Evolutionary conservation across 2,888 invertebrate genomes (phyloP).

Genomic region (Aromia moschata): DNA sequence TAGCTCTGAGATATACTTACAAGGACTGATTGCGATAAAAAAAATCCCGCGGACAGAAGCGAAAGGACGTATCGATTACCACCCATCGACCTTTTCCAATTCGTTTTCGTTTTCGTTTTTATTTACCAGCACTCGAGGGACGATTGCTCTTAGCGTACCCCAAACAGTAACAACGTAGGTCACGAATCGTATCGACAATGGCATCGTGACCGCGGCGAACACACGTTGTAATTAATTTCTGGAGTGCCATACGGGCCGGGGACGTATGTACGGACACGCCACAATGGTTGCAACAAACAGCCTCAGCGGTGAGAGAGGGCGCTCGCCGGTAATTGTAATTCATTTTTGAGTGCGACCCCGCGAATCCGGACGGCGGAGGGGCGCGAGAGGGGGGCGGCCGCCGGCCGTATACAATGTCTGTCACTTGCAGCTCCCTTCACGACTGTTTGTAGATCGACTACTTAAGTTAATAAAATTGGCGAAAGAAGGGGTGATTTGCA

Average conservation of each 20-base stretch:
- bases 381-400: constrained; percentile 25
- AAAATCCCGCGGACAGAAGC: too few species aligned
- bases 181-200: constrained; percentile 28
- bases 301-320: constrained; percentile 30
- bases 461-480: constrained; percentile 51
- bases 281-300: constrained; percentile 47
- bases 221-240: constrained; percentile 48
- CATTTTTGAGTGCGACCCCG: constrained; percentile 56
- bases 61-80: neutral
- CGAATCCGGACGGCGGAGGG: constrained; percentile 34
- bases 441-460: constrained; percentile 41
- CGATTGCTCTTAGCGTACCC: constrained; percentile 24
- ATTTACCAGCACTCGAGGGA: constrained; percentile 25
- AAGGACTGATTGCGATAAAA: too few species aligned
- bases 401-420: constrained; percentile 49
- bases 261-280: constrained; percentile 39
- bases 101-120: constrained; percentile 21
- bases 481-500: constrained; percentile 49
- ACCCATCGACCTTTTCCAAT: constrained; percentile 4
- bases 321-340: constrained; percentile 56
- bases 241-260: constrained; percentile 36
- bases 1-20: too few species aligned
- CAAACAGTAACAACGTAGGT: constrained; percentile 27
- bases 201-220: constrained; percentile 29
- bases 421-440: constrained; percentile 47